Percentiles rank a stretch among this genome's conserved stretches.
Evolutionary conservation across 2,797 vertebrate genomes (phyloP).

Genomic region (Sebastes diploproa): DNA sequence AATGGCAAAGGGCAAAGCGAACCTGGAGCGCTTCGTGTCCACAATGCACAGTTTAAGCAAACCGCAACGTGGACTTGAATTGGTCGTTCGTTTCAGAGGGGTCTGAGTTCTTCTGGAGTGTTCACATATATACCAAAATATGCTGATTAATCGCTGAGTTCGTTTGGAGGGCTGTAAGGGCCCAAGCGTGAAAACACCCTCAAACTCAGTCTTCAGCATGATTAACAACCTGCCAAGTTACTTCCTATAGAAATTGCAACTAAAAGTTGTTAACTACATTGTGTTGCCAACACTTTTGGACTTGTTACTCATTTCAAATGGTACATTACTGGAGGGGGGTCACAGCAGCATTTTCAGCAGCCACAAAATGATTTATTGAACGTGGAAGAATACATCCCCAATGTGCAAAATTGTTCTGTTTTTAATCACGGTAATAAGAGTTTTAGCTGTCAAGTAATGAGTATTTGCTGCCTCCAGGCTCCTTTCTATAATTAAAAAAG

Average conservation of each 20-base stretch:
- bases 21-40: too few relatives aligned
- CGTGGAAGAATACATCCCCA: slow-evolving; percentile 60
- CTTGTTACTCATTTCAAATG: slow-evolving; percentile 56
- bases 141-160: too few relatives aligned
- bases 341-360: slow-evolving; percentile 50
- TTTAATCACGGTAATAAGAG: slow-evolving; percentile 71
- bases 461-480: slow-evolving; percentile 63
- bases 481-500: slow-evolving; percentile 68
- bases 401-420: slow-evolving; percentile 64
- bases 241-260: slow-evolving; percentile 28
- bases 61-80: background rate
- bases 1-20: too few relatives aligned
- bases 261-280: slow-evolving; percentile 44
- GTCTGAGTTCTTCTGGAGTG: too few relatives aligned
- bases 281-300: slow-evolving; percentile 45
- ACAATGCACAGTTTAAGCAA: too few relatives aligned
- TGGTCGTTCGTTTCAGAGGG: background rate
- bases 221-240: slow-evolving; percentile 47
- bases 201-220: slow-evolving; percentile 15
- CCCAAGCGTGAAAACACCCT: too few relatives aligned
- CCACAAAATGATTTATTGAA: slow-evolving; percentile 67
- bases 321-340: slow-evolving; percentile 51
- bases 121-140: too few relatives aligned
- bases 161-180: too few relatives aligned
- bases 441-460: slow-evolving; percentile 73